A percentile compares a stretch with the other conserved stretches of the same genome.
These are phyloP conservation scores for Drosophila navojoa DNA, from an alignment of 1,140 invertebrate genomes.

Conservation along the genomic window DNA sequence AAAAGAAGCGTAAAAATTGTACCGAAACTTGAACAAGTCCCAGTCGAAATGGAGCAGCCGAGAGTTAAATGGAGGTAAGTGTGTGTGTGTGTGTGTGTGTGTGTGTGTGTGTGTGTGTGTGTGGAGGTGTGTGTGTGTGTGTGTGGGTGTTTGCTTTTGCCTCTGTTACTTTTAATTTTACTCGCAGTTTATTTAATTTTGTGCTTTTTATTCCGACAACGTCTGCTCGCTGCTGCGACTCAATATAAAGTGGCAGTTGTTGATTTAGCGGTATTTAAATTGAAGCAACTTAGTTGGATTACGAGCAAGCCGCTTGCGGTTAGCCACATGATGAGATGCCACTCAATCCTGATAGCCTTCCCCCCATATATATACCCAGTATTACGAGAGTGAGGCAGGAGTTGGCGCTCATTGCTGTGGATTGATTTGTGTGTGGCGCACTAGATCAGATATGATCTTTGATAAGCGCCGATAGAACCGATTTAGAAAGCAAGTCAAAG, in stretches of 20 bases:
- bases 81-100: slow-evolving; percentile 1
- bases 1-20: slow-evolving; percentile 82
- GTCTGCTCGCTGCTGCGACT: slow-evolving; percentile 8
- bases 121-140: slow-evolving; percentile 13
- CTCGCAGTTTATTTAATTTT: slow-evolving; percentile 80
- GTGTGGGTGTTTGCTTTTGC: slow-evolving; percentile 35
- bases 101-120: slow-evolving; percentile 6
- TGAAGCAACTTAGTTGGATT: slow-evolving; percentile 79
- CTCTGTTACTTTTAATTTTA: slow-evolving; percentile 78
- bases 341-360: slow-evolving; percentile 9
- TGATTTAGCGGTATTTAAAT: slow-evolving; percentile 83
- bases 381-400: neutral
- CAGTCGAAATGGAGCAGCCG: neutral
- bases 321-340: slow-evolving; percentile 35
- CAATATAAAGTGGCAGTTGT: slow-evolving; percentile 76
- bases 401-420: too few species aligned
- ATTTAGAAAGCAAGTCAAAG: too few species aligned
- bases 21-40: slow-evolving; percentile 61
- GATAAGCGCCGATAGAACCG: too few species aligned
- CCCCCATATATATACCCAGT: neutral
- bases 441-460: too few species aligned
- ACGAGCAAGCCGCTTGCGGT: slow-evolving; percentile 63
- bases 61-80: neutral
- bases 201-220: slow-evolving; percentile 48
- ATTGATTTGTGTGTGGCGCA: too few species aligned